Evolutionary conservation across 1,140 invertebrate genomes (phyloP), one percentile per base, ranked within the genome.

Genomic region (Atta colombica): DNA sequence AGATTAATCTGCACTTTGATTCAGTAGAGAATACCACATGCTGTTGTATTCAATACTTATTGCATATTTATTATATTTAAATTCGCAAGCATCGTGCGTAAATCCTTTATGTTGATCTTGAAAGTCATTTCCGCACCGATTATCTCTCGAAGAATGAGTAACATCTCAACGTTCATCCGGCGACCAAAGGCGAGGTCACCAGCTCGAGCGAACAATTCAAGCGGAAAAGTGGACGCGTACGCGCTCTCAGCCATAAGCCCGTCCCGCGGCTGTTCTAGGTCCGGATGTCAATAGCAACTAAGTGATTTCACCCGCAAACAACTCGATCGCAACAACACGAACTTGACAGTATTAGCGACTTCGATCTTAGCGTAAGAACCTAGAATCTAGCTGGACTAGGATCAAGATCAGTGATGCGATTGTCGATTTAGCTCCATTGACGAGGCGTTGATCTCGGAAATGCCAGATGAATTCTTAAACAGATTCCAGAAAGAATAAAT

Each of bases 141-240:
- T 58, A 51, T 75, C 85, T 66, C 6, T 72, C 55, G 72, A 87
- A 45, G 49, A 25, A 25, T 45, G 5, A 68, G 45, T 53, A 25
- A 28, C 81, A 51, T 55, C 53, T 53, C 66, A 31, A 63, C 58
- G 74, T 55, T 88, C 51, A 6, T 45, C 14, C 45, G 45, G 31
- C 28, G 21, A 85, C 18, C 25, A 68, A 51, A n/a, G 21, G 53
- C 60, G 58, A 55, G n/a, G 31, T 61, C 39, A 61, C 39, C 68
- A 49, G 63, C 61, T 78, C 60, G 82, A 77, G 74, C 71, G 74
- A 77, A 45, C 31, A n/a, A 85, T 45, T 78, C 60, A 78, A 75
- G 82, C 72, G 31, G 31, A 85, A 77, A 65, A 77, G 71, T 53
- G 71, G 45, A 77, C 60, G 58, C 60, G n/a, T 61, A 60, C 60